Evolutionary conservation across 2,113 vertebrate species (phyloP).

Genomic region (Phyllopteryx taeniolatus): DNA sequence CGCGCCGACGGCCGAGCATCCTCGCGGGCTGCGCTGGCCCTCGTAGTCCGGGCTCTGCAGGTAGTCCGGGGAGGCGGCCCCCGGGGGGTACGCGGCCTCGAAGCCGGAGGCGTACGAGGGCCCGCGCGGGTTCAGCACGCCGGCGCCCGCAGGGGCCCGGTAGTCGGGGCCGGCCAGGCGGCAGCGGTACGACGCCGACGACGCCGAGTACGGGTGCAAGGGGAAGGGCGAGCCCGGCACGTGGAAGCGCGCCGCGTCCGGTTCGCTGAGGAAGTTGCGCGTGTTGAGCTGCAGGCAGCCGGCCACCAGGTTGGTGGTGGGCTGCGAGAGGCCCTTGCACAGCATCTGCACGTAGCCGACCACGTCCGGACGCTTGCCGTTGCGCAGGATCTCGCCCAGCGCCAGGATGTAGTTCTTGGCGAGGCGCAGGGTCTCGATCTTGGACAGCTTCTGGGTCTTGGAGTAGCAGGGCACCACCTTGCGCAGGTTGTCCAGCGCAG

Average conservation of each 20-base stretch:
- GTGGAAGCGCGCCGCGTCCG: constrained; percentile 86
- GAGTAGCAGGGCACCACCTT: constrained; percentile 98
- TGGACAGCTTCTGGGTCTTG: constrained; percentile 97
- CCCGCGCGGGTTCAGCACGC: constrained; percentile 79
- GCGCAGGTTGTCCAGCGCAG: constrained; percentile 94
- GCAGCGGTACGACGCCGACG: constrained; percentile 72
- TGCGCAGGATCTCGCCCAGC: constrained; percentile 94
- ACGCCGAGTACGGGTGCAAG: constrained; percentile 81
- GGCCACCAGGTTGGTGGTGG: constrained; percentile 92
- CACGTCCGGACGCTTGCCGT: constrained; percentile 92
- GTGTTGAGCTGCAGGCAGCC: constrained; percentile 95
- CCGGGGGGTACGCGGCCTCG: constrained; percentile 80
- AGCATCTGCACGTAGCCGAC: constrained; percentile 95
- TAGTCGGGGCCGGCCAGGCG: constrained; percentile 88
- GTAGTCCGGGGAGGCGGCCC: constrained; percentile 90
- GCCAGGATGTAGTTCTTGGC: constrained; percentile 98
- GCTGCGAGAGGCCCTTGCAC: constrained; percentile 92
- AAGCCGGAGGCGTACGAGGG: constrained; percentile 86
- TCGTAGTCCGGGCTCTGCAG: constrained; percentile 91
- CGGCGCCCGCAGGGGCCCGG: constrained; percentile 77
- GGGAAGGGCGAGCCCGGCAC: constrained; percentile 87
- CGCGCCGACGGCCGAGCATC: constrained; percentile 86
- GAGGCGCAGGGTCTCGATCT: constrained; percentile 93
- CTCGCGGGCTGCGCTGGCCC: constrained; percentile 87
- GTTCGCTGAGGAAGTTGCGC: constrained; percentile 94